Evolutionary conservation across 1,140 invertebrate genomes (phyloP).

Genomic region (Globodera ellingtonae): DNA sequence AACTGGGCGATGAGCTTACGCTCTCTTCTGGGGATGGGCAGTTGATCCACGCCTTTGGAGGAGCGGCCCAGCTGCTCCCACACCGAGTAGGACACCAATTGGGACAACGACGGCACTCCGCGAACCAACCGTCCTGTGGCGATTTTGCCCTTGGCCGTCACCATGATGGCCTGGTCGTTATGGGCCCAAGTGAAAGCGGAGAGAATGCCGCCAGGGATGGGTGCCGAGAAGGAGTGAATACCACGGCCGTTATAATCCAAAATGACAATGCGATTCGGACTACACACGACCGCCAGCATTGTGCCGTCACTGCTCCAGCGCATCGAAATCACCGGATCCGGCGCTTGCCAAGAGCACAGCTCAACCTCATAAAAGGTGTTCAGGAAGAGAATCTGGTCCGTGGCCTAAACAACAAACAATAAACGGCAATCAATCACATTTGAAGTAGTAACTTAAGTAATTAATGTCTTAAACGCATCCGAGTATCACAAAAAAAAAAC

Average conservation of each 20-base stretch:
- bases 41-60: conserved; percentile 70
- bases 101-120: conserved; percentile 83
- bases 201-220: conserved; percentile 34
- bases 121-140: conserved; percentile 87
- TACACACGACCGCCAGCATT: conserved; percentile 57
- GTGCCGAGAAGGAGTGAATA: conserved; percentile 44
- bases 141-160: conserved; percentile 79
- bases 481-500: no score
- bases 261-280: conserved; percentile 47
- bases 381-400: conserved; percentile 58
- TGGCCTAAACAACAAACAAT: not conserved
- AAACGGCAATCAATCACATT: no score
- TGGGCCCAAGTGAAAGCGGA: conserved; percentile 73
- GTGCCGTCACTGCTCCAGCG: conserved; percentile 58
- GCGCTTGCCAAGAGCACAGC: conserved; percentile 46
- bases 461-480: no score
- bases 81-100: conserved; percentile 69
- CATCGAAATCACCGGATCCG: conserved; percentile 46
- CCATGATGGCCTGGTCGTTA: conserved; percentile 88
- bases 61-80: conserved; percentile 63
- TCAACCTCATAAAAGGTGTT: conserved; percentile 59
- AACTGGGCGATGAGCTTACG: conserved; percentile 81
- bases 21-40: conserved; percentile 83
- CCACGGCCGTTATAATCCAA: conserved; percentile 48
- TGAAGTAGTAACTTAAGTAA: no score